phyloP scores from a whole-genome alignment of 2,888 invertebrate genomes.

The Venustoraphidia nigricollis region DNA sequence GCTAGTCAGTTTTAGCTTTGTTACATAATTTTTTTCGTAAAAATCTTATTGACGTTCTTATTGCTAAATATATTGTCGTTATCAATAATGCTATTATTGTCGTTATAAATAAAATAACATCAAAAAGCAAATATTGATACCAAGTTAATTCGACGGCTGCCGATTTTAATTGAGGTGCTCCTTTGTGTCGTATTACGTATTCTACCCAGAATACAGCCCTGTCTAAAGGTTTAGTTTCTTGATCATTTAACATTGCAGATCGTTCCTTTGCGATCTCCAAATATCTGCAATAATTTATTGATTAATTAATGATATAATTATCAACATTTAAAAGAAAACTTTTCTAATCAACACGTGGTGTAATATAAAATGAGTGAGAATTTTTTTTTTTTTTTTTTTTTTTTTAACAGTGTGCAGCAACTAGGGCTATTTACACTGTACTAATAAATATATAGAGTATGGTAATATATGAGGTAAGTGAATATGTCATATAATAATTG shows the following conservation, averaged over 20 bases:
- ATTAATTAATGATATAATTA: not conserved
- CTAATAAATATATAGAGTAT: too few relatives aligned
- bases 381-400: too few relatives aligned
- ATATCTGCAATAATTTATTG: conserved; percentile 4
- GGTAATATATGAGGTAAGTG: too few relatives aligned
- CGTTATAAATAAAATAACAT: conserved; percentile 1
- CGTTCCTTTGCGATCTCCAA: not conserved
- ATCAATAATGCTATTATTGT: not conserved
- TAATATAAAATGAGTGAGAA: not conserved
- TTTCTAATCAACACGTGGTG: not conserved
- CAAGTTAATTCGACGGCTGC: conserved; percentile 2
- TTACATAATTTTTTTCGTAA: too few relatives aligned
- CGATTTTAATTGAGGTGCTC: conserved; percentile 4
- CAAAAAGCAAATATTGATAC: conserved; percentile 6
- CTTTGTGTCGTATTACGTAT: conserved; percentile 5
- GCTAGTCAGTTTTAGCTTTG: too few relatives aligned
- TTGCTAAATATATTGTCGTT: not conserved
- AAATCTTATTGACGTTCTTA: too few relatives aligned
- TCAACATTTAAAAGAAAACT: not conserved
- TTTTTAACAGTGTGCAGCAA: too few relatives aligned
- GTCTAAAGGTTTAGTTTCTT: conserved; percentile 4
- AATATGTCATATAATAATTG: too few relatives aligned
- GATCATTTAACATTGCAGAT: conserved; percentile 5
- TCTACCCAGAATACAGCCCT: conserved; percentile 8
- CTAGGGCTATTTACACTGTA: too few relatives aligned